phyloP scores from a whole-genome alignment of 2,888 invertebrate species.

The Lasioglossum zephyrum region DNA sequence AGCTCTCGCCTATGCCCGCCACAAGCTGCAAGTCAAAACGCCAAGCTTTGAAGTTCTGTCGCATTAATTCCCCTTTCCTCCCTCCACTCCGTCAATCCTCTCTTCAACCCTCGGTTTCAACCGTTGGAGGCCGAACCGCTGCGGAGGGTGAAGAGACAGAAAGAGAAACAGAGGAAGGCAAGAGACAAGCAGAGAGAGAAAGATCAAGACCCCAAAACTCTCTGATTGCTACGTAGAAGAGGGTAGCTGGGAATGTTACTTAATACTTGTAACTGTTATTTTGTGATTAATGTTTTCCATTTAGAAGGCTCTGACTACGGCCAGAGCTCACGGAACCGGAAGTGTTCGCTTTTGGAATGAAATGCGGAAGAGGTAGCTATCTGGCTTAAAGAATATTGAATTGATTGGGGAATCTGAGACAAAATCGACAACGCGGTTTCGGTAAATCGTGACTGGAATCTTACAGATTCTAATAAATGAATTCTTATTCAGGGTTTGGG shows the following conservation, averaged over 20 bases:
- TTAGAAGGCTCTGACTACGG: conserved; percentile 16
- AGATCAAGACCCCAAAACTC: conserved; percentile 25
- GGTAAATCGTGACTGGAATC: not conserved
- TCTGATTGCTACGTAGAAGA: conserved; percentile 24
- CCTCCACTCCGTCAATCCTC: not conserved
- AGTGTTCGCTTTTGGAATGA: not conserved
- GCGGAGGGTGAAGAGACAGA: not conserved
- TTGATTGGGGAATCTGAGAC: not conserved
- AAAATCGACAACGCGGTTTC: not conserved
- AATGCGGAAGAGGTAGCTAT: conserved; percentile 9
- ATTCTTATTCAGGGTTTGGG: not conserved
- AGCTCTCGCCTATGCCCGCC: conserved; percentile 57
- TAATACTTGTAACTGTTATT: conserved; percentile 48
- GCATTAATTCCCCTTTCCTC: conserved; percentile 59
- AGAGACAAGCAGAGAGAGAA: not conserved
- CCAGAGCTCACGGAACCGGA: not conserved
- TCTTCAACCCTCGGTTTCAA: not conserved
- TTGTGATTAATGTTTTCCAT: conserved; percentile 48
- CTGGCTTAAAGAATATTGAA: not conserved
- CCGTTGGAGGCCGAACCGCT: conserved; percentile 14
- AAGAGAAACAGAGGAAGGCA: not conserved
- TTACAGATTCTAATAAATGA: not conserved
- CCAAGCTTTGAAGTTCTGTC: conserved; percentile 66
- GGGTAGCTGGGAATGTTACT: conserved; percentile 25
- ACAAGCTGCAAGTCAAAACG: conserved; percentile 64